phyloP scores from a whole-genome alignment of 2,888 invertebrate species.

The Drosophila bunnanda region DNA sequence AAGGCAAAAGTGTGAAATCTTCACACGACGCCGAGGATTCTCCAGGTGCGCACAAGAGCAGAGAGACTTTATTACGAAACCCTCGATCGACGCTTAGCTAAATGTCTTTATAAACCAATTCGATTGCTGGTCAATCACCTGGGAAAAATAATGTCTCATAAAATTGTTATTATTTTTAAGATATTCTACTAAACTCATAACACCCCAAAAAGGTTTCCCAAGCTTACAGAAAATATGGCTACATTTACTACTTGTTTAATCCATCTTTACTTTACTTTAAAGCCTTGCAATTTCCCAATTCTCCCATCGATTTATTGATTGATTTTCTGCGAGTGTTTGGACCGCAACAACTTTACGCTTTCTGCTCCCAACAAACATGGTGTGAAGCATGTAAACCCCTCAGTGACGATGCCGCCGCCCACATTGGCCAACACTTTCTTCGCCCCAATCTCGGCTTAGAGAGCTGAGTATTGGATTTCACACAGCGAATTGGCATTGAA shows the following conservation, averaged over 20 bases:
- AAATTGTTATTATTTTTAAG: background rate
- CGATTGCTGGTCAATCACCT: conserved; percentile 29
- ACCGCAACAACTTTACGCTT: conserved; percentile 55
- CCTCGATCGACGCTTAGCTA: conserved; percentile 3
- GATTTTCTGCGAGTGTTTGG: background rate
- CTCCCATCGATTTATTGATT: background rate
- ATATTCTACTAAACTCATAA: no score
- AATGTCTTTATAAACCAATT: conserved; percentile 63
- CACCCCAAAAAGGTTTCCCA: no score
- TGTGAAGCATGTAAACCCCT: conserved; percentile 2
- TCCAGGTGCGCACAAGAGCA: conserved; percentile 24
- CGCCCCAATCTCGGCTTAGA: conserved; percentile 25
- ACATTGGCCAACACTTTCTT: conserved; percentile 60
- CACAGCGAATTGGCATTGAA: conserved; percentile 19
- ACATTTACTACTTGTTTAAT: no score
- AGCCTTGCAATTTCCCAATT: background rate
- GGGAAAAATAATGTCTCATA: background rate
- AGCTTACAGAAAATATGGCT: no score
- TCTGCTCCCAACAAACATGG: conserved; percentile 48
- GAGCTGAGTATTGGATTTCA: conserved; percentile 18
- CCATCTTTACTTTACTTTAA: background rate
- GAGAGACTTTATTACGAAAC: conserved; percentile 3
- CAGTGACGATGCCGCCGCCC: conserved; percentile 26
- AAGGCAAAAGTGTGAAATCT: conserved; percentile 79
- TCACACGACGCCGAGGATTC: conserved; percentile 43